Evolutionary conservation across 2,888 invertebrate species (phyloP).

Genomic region (Willowsia nigromaculata): DNA sequence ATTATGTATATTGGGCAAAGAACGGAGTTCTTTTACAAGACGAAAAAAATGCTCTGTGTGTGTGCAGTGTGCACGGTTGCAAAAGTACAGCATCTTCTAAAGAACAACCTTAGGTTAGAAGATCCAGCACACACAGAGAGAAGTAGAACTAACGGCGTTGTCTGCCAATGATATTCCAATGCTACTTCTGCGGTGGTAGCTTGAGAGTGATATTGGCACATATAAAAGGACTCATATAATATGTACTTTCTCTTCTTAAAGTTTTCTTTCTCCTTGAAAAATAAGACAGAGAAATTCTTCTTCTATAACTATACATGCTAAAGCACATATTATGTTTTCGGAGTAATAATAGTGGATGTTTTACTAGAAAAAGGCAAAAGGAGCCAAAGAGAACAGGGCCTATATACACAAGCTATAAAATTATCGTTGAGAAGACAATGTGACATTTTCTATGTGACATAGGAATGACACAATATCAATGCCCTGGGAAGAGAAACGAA

Average conservation of each 20-base stretch:
- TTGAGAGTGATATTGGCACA: not conserved
- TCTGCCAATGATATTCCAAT: not conserved
- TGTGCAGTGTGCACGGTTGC: not conserved
- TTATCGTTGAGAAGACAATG: constrained; percentile 33
- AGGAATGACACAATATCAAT: constrained; percentile 62
- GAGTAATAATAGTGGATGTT: not conserved
- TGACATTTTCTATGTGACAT: constrained; percentile 61
- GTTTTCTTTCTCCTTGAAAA: not conserved
- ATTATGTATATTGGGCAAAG: not conserved
- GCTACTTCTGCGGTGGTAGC: not conserved
- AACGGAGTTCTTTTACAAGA: not conserved
- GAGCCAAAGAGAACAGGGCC: not conserved
- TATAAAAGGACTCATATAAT: not conserved
- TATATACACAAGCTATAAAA: not conserved
- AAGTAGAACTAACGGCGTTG: not conserved
- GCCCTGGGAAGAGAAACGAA: constrained; percentile 46
- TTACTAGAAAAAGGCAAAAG: not conserved
- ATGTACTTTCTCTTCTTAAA: not conserved
- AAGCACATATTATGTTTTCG: not conserved
- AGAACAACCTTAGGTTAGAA: constrained; percentile 1
- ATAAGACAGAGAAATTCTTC: not conserved
- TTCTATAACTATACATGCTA: not conserved
- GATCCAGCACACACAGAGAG: not conserved
- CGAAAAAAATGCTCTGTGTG: not conserved
- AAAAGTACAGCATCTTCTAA: not conserved